Evolutionary conservation across 2,888 invertebrate species (phyloP).

Genomic region (Dilophus febrilis): DNA sequence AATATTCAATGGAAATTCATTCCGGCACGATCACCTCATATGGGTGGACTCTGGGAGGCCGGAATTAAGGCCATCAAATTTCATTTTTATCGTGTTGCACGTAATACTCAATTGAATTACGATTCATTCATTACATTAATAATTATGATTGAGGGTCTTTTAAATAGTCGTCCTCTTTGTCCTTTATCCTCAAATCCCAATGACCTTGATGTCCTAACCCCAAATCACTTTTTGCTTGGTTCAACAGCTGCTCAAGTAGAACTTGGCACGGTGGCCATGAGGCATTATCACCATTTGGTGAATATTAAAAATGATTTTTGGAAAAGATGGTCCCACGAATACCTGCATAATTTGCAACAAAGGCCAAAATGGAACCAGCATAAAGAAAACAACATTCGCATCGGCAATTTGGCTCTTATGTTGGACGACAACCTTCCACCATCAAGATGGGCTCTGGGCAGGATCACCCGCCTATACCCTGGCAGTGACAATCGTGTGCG

Average conservation of each 20-base stretch:
- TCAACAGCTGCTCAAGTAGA: too few species aligned
- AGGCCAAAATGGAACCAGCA: constrained; percentile 2
- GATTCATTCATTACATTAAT: too few species aligned
- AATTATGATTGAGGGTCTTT: too few species aligned
- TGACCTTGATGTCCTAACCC: too few species aligned
- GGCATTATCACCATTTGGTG: too few species aligned
- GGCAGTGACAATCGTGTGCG: neutral
- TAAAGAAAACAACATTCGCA: neutral
- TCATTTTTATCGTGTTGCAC: constrained; percentile 12
- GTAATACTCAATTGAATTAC: too few species aligned
- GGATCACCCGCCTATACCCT: neutral
- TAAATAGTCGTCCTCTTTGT: too few species aligned
- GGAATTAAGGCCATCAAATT: constrained; percentile 15
- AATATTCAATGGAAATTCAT: constrained; percentile 16
- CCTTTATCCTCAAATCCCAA: too few species aligned
- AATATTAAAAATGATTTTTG: too few species aligned
- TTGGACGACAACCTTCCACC: constrained; percentile 3
- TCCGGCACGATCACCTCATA: constrained; percentile 15
- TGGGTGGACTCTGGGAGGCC: constrained; percentile 18
- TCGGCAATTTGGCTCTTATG: neutral
- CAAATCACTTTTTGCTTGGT: too few species aligned
- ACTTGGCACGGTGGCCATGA: too few species aligned
- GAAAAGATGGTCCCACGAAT: neutral
- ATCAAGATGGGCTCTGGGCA: constrained; percentile 1
- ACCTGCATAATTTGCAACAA: constrained; percentile 1